Conservation (phyloP, 2,888 invertebrate genomes). For the Caenorhabditis sp. region DNA sequence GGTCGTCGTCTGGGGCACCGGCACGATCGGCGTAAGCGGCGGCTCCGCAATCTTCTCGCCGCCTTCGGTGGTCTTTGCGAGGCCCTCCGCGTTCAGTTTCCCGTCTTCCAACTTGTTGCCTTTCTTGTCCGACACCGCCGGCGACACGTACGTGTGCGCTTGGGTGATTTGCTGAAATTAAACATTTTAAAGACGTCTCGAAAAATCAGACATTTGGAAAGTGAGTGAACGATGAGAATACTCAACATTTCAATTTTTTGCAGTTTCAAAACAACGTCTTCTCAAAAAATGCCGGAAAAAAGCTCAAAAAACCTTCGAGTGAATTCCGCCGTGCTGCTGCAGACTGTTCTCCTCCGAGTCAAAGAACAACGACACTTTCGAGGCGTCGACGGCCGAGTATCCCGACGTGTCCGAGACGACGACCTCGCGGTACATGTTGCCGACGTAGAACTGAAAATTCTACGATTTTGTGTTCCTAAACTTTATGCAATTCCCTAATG, state of each 20-base stretch:
- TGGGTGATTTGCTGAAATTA: no score
- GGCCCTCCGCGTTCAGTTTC: no score
- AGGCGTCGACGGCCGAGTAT: neutral
- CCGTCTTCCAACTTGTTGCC: no score
- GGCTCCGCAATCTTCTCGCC: neutral
- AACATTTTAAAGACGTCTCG: no score
- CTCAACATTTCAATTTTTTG: no score
- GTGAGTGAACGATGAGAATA: no score
- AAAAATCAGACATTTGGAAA: no score
- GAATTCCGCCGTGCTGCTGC: neutral
- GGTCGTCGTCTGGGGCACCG: slow-evolving; percentile 6
- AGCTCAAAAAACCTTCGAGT: neutral
- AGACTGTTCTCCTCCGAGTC: neutral
- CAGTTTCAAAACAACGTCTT: no score
- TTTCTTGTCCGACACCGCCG: no score
- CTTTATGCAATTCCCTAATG: neutral
- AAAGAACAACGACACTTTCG: slow-evolving; percentile 28
- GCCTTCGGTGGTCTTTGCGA: neutral
- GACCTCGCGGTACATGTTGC: slow-evolving; percentile 23
- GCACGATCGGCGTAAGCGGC: neutral
- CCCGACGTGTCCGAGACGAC: slow-evolving; percentile 26
- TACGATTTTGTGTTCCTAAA: neutral
- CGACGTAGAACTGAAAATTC: slow-evolving; percentile 44
- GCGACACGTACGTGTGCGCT: no score
- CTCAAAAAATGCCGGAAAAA: neutral